Percentiles rank a stretch among this genome's conserved stretches.
phyloP scores from a whole-genome alignment of 2,113 vertebrate species.

The Aplodontia rufa region DNA sequence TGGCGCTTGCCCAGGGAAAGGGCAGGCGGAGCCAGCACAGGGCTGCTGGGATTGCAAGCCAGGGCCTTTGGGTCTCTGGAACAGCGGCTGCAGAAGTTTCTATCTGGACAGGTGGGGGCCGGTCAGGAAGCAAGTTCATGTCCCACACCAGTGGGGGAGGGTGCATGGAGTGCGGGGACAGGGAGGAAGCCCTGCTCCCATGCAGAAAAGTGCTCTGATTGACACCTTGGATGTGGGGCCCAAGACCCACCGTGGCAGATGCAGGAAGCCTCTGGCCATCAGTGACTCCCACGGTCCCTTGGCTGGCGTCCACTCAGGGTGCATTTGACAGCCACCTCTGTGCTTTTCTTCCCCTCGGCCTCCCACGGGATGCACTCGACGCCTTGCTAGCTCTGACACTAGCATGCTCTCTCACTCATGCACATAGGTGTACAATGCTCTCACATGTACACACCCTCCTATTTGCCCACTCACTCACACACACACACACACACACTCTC shows the following conservation, averaged over 20 bases:
- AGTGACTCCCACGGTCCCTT: background rate
- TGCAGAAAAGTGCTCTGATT: slow-evolving; percentile 31
- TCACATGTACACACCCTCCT: rapidly evolving
- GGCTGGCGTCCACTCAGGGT: background rate
- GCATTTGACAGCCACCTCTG: no score
- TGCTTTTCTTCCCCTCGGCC: no score
- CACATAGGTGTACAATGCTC: no score
- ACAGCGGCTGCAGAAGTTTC: no score
- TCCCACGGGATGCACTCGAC: rapidly evolving
- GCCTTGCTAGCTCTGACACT: no score
- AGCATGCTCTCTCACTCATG: no score
- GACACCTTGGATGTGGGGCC: slow-evolving; percentile 63
- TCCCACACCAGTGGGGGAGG: background rate
- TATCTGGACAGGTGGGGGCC: rapidly evolving
- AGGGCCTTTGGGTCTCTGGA: no score
- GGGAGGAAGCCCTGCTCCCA: slow-evolving; percentile 11
- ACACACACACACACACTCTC: background rate
- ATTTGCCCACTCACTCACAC: background rate
- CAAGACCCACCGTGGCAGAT: slow-evolving; percentile 7
- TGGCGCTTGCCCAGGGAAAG: rapidly evolving
- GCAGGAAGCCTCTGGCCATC: background rate
- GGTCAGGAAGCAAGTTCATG: background rate
- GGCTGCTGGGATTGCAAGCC: rapidly evolving
- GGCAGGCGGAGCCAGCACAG: no score
- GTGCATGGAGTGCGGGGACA: background rate